Base-by-base conservation (phyloP, 2,888 invertebrate genomes). In the Ptilodon capucinus region DNA sequence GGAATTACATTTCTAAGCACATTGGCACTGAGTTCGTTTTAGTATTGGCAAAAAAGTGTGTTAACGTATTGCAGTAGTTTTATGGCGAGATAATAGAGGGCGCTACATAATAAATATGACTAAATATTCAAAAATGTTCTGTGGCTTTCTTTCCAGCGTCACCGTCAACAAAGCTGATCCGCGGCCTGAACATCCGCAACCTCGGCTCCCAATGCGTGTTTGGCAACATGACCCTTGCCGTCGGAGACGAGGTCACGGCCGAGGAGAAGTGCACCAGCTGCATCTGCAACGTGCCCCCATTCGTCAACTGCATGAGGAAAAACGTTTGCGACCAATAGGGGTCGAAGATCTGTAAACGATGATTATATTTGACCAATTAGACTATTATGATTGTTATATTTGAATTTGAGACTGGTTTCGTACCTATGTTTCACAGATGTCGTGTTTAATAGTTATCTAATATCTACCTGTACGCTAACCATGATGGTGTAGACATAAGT, bases 221-320 rank as follows among this genome's bases (percentile, higher is more conserved):
- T 64, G 91, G 89, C 1, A 84, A 91, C 64, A 55, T 74, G 49
- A 87, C 84, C 3, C 63, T 92, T 46, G 63, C 71, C 0, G 81
- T 91, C 0, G 91, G 91, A 0, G 91, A 92, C 57, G 83, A 85
- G 60, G 75, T 91, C 4, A 69, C 77, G 0, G 79, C 78, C 0
- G 76, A 75, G 0, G 88, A 91, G 43, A 68, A 74, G 8, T 91
- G 91, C 57, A 79, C 83, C 34, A 79, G 74, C 23, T 92, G 92
- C 60, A 59, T 73, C 2, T 92, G 92, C 53, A 70, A 72, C 2
- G 80, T 88, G 1, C 91, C 92, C 0, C 92, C 92, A 0, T 84
- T 91, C 64, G 86, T 88, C 0, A 75, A 86, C 2, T 92, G 92
- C 57, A 71, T 71, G 8, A 78, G 73, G 64, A 76, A 77, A 39